These are phyloP conservation scores for Sebastes hubbsi DNA, from an alignment of 2,797 vertebrate species.

Conservation along the genomic window DNA sequence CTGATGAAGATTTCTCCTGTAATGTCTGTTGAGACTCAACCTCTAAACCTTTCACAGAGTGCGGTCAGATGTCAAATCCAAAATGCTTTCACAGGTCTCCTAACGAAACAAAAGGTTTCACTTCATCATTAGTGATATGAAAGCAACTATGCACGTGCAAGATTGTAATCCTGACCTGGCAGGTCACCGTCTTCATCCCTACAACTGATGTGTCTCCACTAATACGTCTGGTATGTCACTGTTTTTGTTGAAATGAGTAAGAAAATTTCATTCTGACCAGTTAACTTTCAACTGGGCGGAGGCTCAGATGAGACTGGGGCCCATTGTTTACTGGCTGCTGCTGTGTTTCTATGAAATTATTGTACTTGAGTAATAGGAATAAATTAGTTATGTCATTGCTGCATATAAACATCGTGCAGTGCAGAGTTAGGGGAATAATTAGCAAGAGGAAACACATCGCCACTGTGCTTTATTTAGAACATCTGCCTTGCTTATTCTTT, in stretches of 20 bases:
- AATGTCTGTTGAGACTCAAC: constrained; percentile 1
- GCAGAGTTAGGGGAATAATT: constrained; percentile 13
- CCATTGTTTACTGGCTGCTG: neutral
- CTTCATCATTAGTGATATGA: neutral
- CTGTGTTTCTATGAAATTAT: constrained; percentile 2
- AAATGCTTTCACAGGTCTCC: neutral
- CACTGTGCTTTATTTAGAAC: constrained; percentile 22
- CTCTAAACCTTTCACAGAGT: neutral
- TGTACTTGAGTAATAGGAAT: neutral
- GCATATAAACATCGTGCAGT: neutral
- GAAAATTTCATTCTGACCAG: neutral
- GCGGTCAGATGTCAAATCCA: constrained; percentile 9
- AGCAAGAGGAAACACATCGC: neutral
- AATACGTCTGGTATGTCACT: neutral
- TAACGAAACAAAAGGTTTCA: constrained; percentile 14
- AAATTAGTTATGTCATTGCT: neutral
- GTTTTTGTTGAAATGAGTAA: neutral
- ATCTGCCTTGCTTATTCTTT: constrained; percentile 39
- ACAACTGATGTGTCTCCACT: neutral
- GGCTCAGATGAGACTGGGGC: neutral
- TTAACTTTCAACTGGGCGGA: neutral
- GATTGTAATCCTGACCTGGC: neutral
- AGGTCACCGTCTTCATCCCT: neutral
- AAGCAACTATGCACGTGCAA: neutral
- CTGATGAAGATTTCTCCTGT: constrained; percentile 17